phyloP scores from a whole-genome alignment of 2,797 vertebrate species.

The Propithecus perrieri region DNA sequence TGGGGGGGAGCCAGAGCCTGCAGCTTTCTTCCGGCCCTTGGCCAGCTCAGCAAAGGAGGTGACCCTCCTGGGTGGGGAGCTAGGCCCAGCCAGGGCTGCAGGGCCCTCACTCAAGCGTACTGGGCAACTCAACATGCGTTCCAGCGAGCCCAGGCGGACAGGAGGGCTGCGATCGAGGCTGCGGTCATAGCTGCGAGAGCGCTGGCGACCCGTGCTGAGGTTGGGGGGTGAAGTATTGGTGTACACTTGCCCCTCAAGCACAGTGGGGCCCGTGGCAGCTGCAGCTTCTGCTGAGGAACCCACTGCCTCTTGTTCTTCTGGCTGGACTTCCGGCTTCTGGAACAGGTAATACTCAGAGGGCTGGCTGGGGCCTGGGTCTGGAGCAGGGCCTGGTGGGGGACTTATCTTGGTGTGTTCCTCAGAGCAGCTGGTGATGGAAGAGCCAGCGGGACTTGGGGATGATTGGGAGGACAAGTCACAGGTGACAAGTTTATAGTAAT shows the following conservation, averaged over 20 bases:
- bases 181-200: constrained; percentile 97
- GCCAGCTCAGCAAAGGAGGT: constrained; percentile 98
- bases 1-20: constrained; percentile 87
- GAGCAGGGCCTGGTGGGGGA: constrained; percentile 88
- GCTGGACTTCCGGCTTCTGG: constrained; percentile 85
- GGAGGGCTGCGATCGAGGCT: constrained; percentile 91
- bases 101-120: constrained; percentile 93
- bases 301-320: constrained; percentile 81
- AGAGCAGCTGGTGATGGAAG: constrained; percentile 95
- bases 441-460: constrained; percentile 94
- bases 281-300: constrained; percentile 70
- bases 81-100: constrained; percentile 73
- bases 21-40: constrained; percentile 90
- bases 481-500: constrained; percentile 98
- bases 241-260: constrained; percentile 95
- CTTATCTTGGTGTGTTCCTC: constrained; percentile 94
- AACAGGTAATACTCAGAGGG: constrained; percentile 98
- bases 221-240: constrained; percentile 92
- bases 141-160: constrained; percentile 90
- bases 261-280: constrained; percentile 60
- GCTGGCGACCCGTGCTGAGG: constrained; percentile 86
- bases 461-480: constrained; percentile 98
- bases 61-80: constrained; percentile 89
- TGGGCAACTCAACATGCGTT: constrained; percentile 98
- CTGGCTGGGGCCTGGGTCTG: constrained; percentile 86